Percentiles rank a stretch among this genome's conserved stretches.
phyloP scores from a whole-genome alignment of 2,797 vertebrate species.

The Dallia pectoralis region DNA sequence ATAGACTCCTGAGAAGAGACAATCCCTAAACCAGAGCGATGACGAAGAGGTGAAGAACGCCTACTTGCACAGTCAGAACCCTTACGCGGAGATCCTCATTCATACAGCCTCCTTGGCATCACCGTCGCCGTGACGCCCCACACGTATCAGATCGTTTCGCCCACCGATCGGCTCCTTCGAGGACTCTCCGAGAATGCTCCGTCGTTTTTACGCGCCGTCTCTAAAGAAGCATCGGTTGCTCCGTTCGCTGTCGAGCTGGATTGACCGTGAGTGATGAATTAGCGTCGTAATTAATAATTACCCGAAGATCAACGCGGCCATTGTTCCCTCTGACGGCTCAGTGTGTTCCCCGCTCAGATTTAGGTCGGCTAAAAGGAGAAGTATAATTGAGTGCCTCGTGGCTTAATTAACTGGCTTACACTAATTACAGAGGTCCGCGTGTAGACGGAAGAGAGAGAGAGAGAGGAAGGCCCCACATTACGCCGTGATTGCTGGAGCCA shows the following conservation, averaged over 20 bases:
- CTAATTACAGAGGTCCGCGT: slow-evolving; percentile 64
- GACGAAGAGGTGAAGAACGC: too few species aligned
- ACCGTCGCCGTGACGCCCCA: not conserved
- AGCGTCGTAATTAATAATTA: slow-evolving; percentile 74
- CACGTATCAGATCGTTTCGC: not conserved
- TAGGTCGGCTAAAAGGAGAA: slow-evolving; percentile 71
- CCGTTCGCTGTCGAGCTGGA: slow-evolving; percentile 41
- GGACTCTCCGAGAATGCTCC: slow-evolving; percentile 13
- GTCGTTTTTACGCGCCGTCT: slow-evolving; percentile 40
- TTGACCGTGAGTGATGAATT: slow-evolving; percentile 70
- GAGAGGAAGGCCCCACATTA: slow-evolving; percentile 31
- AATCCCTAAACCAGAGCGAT: too few species aligned
- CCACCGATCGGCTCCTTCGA: slow-evolving; percentile 16
- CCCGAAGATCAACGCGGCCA: slow-evolving; percentile 67
- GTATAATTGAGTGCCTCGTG: slow-evolving; percentile 68
- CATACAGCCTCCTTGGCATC: too few species aligned
- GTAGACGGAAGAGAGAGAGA: slow-evolving; percentile 41
- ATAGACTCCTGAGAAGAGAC: too few species aligned
- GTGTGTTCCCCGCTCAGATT: slow-evolving; percentile 74
- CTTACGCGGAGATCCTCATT: too few species aligned
- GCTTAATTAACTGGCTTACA: slow-evolving; percentile 69
- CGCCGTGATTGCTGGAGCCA: slow-evolving; percentile 26
- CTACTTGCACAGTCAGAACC: too few species aligned
- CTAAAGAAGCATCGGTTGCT: slow-evolving; percentile 39
- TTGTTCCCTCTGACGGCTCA: slow-evolving; percentile 67